Percentiles rank a stretch among this genome's conserved stretches.
phyloP scores from a whole-genome alignment of 2,797 vertebrate genomes.

The Zenarchopterus dispar region DNA sequence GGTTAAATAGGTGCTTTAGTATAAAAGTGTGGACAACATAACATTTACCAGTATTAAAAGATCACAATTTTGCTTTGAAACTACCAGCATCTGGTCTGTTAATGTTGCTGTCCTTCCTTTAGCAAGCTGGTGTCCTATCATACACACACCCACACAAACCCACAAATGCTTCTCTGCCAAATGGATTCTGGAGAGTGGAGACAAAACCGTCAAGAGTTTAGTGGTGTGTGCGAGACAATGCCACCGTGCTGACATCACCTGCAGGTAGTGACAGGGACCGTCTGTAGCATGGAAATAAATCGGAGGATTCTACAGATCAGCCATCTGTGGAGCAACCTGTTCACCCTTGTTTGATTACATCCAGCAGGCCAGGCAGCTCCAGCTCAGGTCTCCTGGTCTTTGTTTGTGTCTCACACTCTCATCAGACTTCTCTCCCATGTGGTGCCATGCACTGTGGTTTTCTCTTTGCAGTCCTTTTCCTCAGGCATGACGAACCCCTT shows the following conservation, averaged over 20 bases:
- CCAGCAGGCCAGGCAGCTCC: constrained; percentile 46
- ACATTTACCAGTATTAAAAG: neutral
- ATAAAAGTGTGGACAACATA: no score
- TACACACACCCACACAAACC: constrained; percentile 19
- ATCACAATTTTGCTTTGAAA: neutral
- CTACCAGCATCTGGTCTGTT: neutral
- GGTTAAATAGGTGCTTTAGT: no score
- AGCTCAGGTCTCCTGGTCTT: constrained; percentile 30
- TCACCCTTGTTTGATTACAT: constrained; percentile 75
- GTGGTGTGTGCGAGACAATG: constrained; percentile 57
- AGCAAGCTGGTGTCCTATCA: neutral
- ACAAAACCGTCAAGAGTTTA: constrained; percentile 58
- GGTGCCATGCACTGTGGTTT: constrained; percentile 46
- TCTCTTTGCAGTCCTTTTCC: constrained; percentile 35
- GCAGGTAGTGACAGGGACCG: constrained; percentile 59
- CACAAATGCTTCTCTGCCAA: constrained; percentile 43
- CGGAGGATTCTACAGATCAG: constrained; percentile 64
- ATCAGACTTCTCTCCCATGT: constrained; percentile 30
- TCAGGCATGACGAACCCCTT: constrained; percentile 42
- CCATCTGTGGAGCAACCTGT: constrained; percentile 79
- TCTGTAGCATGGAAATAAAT: constrained; percentile 72
- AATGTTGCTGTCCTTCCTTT: neutral
- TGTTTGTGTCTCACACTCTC: constrained; percentile 23
- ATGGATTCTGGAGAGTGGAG: constrained; percentile 55
- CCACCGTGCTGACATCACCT: constrained; percentile 57